phyloP scores from a whole-genome alignment of 2,888 invertebrate genomes.

The Antitype chi region DNA sequence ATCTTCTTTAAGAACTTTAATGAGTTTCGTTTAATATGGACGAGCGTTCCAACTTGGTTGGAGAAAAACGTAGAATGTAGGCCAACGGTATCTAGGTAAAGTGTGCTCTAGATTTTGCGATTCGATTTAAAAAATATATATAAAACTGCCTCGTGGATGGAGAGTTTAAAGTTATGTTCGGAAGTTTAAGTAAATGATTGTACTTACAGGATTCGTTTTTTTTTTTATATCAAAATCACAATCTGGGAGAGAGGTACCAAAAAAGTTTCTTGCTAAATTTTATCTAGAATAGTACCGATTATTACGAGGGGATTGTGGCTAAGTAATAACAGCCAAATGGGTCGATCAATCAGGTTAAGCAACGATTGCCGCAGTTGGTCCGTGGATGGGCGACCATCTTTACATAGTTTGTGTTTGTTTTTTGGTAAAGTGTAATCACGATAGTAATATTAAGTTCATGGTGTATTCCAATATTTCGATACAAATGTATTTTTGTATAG shows the following conservation, averaged over 20 bases:
- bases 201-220: not conserved
- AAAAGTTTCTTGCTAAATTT: no score
- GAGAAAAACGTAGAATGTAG: slow-evolving; percentile 41
- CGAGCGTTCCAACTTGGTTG: not conserved
- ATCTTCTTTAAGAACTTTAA: slow-evolving; percentile 39
- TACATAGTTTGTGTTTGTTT: no score
- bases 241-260: not conserved
- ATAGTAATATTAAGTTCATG: no score
- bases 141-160: not conserved
- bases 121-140: not conserved
- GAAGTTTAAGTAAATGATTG: not conserved
- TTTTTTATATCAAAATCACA: not conserved
- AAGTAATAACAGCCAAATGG: no score
- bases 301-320: no score
- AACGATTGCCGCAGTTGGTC: no score
- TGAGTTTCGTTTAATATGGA: slow-evolving; percentile 16
- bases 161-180: not conserved
- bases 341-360: no score
- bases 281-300: not conserved
- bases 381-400: no score
- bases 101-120: slow-evolving; percentile 5
- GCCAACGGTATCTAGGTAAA: slow-evolving; percentile 17
- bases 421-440: no score
- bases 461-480: no score
- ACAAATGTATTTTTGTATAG: no score